Evolutionary conservation across 2,797 vertebrate genomes (phyloP).

Genomic region (Spizella passerina): DNA sequence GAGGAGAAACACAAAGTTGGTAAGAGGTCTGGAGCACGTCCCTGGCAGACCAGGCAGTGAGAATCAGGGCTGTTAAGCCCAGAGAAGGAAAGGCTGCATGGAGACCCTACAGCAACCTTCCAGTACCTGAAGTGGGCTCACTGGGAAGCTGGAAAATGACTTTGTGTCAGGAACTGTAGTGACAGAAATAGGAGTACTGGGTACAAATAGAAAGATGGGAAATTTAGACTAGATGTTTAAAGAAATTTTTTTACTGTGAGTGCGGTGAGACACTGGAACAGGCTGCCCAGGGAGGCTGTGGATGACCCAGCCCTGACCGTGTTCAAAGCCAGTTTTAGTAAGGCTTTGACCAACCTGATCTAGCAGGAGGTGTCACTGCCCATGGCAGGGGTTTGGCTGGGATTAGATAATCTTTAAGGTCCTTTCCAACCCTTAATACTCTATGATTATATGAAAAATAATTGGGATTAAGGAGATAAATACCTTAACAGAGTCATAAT

Average conservation of each 20-base stretch:
- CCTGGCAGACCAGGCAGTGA: neutral
- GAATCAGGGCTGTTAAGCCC: neutral
- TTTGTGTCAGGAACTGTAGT: neutral
- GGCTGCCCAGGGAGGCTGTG: neutral
- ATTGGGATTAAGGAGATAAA: neutral
- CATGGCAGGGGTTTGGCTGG: neutral
- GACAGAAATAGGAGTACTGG: neutral
- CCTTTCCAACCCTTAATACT: neutral
- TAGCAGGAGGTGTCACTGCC: neutral
- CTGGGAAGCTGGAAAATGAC: neutral
- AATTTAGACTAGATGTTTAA: neutral
- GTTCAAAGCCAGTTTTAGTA: neutral
- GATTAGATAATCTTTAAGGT: neutral
- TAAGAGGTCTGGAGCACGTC: neutral
- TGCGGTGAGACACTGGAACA: neutral
- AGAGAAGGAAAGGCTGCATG: neutral
- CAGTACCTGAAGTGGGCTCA: neutral
- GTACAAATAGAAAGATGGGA: neutral
- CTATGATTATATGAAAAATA: neutral
- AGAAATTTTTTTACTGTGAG: neutral
- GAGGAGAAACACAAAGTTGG: neutral
- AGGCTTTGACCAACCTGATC: neutral
- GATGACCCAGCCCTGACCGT: neutral
- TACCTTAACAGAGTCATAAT: neutral
- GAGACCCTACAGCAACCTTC: neutral